These are phyloP conservation scores for Poecile montanus DNA, from an alignment of 2,797 vertebrate species.

Conservation along the genomic window DNA sequence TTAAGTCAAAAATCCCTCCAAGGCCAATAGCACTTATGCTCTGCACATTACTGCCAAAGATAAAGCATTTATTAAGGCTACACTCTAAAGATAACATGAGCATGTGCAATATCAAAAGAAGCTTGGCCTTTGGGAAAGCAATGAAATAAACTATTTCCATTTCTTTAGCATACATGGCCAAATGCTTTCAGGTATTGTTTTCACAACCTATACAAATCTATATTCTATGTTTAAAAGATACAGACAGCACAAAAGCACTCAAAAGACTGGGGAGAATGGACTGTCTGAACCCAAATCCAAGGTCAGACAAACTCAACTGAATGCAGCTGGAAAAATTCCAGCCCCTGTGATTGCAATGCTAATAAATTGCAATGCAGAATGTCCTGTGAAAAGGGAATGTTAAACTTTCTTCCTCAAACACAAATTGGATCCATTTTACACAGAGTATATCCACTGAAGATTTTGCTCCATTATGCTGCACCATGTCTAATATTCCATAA, in stretches of 20 bases:
- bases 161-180: neutral
- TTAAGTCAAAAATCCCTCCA: constrained; percentile 76
- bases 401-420: constrained; percentile 2
- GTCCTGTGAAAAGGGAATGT: neutral
- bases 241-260: neutral
- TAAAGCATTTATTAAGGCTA: constrained; percentile 64
- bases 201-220: neutral
- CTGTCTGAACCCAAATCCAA: constrained; percentile 7
- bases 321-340: constrained; percentile 48
- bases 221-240: neutral
- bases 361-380: constrained; percentile 22
- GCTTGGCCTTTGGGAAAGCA: neutral
- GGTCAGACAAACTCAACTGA: constrained; percentile 3
- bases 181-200: neutral
- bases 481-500: constrained; percentile 16
- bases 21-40: constrained; percentile 76
- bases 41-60: constrained; percentile 67
- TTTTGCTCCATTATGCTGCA: neutral
- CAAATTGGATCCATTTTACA: neutral
- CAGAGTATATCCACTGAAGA: neutral
- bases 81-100: neutral
- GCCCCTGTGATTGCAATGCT: neutral
- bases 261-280: neutral
- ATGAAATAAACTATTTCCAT: neutral
- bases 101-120: constrained; percentile 19